Evolutionary conservation across 2,113 vertebrate genomes (phyloP).

Genomic region (Hypomesus transpacificus): DNA sequence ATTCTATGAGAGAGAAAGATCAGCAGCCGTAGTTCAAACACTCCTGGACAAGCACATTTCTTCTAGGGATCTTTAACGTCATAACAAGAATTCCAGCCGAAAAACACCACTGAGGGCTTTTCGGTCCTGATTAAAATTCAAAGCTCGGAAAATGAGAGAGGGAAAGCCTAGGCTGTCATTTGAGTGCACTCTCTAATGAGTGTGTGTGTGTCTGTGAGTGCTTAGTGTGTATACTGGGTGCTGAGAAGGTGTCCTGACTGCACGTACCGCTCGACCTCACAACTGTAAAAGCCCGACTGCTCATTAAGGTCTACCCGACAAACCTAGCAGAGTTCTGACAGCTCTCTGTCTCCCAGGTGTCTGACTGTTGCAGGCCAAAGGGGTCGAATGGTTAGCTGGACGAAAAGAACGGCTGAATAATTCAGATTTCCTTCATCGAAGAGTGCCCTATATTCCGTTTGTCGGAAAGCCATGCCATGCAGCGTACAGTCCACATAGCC

Average conservation of each 20-base stretch:
- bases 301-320: no score
- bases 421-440: background rate
- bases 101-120: constrained; percentile 26
- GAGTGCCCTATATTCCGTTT: no score
- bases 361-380: no score
- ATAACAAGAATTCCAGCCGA: constrained; percentile 28
- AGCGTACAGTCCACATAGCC: no score
- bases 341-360: no score
- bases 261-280: no score
- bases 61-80: constrained; percentile 23
- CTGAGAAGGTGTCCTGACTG: no score
- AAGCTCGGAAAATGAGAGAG: constrained; percentile 20
- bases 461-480: no score
- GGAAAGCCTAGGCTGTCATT: background rate
- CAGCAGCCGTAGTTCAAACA: background rate
- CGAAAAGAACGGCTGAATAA: background rate
- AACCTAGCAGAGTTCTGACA: no score
- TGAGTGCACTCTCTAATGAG: background rate
- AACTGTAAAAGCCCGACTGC: no score
- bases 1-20: background rate
- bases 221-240: background rate
- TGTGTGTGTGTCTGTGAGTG: background rate
- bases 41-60: constrained; percentile 1
- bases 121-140: constrained; percentile 32
- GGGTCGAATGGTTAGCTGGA: no score